Conservation (phyloP, 2,113 vertebrate species). For the Danionella cerebrum region DNA sequence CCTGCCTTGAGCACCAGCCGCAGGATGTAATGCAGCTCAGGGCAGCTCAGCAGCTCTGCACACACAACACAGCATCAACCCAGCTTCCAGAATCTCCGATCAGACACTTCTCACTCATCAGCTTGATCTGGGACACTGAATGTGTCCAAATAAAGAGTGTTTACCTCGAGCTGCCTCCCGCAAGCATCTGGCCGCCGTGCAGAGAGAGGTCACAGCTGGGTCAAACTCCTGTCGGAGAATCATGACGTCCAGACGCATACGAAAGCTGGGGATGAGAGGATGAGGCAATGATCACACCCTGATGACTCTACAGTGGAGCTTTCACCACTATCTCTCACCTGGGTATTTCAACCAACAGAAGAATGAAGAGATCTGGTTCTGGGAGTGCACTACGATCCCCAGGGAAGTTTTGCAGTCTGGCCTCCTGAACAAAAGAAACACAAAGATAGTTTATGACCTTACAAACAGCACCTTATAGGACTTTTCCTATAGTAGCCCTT, state of each 20-base stretch:
- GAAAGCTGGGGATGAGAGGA: constrained; percentile 52
- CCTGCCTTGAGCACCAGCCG: constrained; percentile 73
- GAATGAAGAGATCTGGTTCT: constrained; percentile 68
- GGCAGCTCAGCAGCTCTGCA: constrained; percentile 70
- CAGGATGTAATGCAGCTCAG: constrained; percentile 72
- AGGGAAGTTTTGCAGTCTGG: constrained; percentile 57
- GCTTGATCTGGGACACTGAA: too few relatives aligned
- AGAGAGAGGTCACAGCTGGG: constrained; percentile 68
- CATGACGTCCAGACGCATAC: constrained; percentile 68
- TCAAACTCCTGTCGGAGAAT: constrained; percentile 77
- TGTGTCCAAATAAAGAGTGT: constrained; percentile 30
- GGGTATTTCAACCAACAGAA: constrained; percentile 64
- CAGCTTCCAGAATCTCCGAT: too few relatives aligned
- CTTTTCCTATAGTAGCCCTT: too few relatives aligned
- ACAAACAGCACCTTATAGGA: too few relatives aligned
- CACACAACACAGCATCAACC: constrained; percentile 8
- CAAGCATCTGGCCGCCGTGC: constrained; percentile 71
- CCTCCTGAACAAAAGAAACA: constrained; percentile 54
- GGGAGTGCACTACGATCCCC: constrained; percentile 59
- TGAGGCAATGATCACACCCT: constrained; percentile 39
- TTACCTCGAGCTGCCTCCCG: constrained; percentile 71
- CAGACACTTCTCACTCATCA: too few relatives aligned
- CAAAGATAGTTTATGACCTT: neutral
- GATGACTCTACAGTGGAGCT: constrained; percentile 6
- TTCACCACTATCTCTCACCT: constrained; percentile 47